These are phyloP conservation scores for Kradibia gibbosae DNA, from an alignment of 1,140 invertebrate genomes.

Conservation along the genomic window DNA sequence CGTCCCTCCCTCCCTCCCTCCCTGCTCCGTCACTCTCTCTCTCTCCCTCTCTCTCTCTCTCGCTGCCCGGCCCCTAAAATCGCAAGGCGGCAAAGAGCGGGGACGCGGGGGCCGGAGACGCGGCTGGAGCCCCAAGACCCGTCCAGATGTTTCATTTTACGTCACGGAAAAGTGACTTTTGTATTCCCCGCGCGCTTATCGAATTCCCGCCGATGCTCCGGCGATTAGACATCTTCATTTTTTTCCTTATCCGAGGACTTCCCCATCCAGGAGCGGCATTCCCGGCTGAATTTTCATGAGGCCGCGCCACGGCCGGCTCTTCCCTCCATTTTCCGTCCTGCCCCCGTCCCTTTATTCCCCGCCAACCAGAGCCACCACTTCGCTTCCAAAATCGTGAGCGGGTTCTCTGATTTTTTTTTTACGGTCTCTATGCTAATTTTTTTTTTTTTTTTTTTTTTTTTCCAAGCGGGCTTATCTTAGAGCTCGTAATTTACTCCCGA, in stretches of 20 bases:
- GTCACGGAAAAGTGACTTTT: constrained; percentile 7
- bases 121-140: background rate
- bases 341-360: too few species aligned
- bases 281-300: background rate
- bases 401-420: background rate
- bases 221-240: background rate
- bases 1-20: background rate
- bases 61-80: background rate
- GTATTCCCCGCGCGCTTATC: background rate
- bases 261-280: background rate
- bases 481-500: too few species aligned
- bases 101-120: background rate
- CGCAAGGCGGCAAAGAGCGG: background rate
- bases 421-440: too few species aligned
- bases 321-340: background rate
- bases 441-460: too few species aligned
- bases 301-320: background rate
- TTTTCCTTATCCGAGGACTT: background rate
- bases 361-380: background rate
- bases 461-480: too few species aligned
- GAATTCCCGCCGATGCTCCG: background rate
- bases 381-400: background rate
- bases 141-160: background rate
- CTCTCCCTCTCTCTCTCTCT: background rate
- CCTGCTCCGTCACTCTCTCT: too few species aligned